phyloP scores from a whole-genome alignment of 53 echinoderm and acorn worm species.

The Patiria pectinifera region DNA sequence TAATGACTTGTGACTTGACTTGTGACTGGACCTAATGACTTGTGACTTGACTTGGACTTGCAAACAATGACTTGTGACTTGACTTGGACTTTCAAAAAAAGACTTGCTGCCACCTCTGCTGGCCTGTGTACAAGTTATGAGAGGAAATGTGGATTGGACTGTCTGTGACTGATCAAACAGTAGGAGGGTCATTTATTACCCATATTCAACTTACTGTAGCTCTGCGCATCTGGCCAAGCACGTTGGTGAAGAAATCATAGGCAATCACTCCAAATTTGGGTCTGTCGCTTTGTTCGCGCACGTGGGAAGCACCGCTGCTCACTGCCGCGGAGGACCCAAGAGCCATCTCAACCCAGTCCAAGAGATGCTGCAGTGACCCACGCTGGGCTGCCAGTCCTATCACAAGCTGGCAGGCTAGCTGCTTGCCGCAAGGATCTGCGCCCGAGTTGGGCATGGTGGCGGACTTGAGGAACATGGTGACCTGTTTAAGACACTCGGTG shows the following conservation, averaged over 20 bases:
- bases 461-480: conserved; percentile 89
- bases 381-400: conserved; percentile 91
- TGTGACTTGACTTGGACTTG: too few species aligned
- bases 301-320: conserved; percentile 14
- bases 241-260: conserved; percentile 82
- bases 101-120: too few species aligned
- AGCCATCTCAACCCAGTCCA: conserved; percentile 99
- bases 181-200: background rate
- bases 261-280: conserved; percentile 78
- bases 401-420: conserved; percentile 88
- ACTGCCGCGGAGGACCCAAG: conserved; percentile 86
- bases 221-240: conserved; percentile 93
- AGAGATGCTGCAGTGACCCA: conserved; percentile 90
- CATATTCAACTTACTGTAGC: conserved; percentile 84
- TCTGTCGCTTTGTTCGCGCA: conserved; percentile 25
- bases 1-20: too few species aligned
- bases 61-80: too few species aligned
- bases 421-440: conserved; percentile 86
- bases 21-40: too few species aligned
- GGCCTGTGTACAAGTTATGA: too few species aligned
- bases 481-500: conserved; percentile 90
- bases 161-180: too few species aligned
- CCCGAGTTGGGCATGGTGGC: conserved; percentile 93
- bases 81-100: too few species aligned
- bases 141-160: too few species aligned